Evolutionary conservation across 2,113 vertebrate genomes (phyloP).

Genomic region (Ploceus nigricollis): DNA sequence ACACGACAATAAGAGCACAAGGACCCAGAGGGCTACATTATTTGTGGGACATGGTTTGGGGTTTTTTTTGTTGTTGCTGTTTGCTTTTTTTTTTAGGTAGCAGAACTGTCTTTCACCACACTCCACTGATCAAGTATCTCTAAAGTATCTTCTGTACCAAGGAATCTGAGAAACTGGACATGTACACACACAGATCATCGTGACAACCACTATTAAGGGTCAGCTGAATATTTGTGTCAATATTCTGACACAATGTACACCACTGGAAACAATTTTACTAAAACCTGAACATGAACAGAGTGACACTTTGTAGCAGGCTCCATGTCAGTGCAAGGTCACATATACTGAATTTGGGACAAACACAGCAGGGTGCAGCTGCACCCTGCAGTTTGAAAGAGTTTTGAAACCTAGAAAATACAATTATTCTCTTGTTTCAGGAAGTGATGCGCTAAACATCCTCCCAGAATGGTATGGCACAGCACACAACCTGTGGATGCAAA

Average conservation of each 20-base stretch:
- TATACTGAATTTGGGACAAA: neutral
- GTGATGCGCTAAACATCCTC: neutral
- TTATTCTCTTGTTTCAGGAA: neutral
- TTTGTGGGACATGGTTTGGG: neutral
- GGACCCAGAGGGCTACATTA: neutral
- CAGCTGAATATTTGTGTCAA: neutral
- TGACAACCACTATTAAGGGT: neutral
- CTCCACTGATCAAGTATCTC: neutral
- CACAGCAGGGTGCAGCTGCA: neutral
- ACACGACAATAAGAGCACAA: neutral
- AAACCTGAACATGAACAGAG: neutral
- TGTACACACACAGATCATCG: accelerated
- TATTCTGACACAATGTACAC: accelerated
- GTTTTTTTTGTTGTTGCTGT: neutral
- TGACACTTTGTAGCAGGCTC: neutral
- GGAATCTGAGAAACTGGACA: neutral
- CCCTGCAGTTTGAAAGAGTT: neutral
- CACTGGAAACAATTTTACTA: neutral
- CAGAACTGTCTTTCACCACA: neutral
- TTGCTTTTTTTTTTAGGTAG: neutral
- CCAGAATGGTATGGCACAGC: accelerated
- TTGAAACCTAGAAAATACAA: neutral
- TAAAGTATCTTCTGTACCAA: neutral
- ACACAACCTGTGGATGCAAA: neutral
- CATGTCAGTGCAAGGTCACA: neutral